Percentiles rank a stretch among this genome's conserved stretches.
Conservation (phyloP, 2,888 invertebrate species). For the Phortica okadai region DNA sequence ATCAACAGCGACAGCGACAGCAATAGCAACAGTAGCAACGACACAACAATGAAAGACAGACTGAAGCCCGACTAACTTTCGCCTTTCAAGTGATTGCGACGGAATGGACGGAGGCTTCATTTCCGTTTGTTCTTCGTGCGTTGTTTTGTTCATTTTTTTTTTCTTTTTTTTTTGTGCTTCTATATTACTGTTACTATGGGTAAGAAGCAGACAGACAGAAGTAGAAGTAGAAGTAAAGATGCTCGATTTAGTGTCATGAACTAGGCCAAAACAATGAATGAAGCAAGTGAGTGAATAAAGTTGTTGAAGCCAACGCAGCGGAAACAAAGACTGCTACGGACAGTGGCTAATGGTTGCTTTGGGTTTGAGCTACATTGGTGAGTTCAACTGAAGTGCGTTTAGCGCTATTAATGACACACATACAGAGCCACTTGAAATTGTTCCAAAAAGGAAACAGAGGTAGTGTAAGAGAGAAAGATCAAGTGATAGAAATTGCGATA, state of each 20-base stretch:
- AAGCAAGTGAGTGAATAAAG: not conserved
- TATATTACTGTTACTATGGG: too few relatives aligned
- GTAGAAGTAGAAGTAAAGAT: not conserved
- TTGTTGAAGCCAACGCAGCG: not conserved
- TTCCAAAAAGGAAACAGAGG: not conserved
- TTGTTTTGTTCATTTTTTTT: not conserved
- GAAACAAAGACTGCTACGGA: not conserved
- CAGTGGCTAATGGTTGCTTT: too few relatives aligned
- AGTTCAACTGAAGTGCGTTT: too few relatives aligned
- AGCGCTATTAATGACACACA: too few relatives aligned
- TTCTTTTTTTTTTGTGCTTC: not conserved
- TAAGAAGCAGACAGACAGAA: not conserved
- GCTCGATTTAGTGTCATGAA: constrained; percentile 20
- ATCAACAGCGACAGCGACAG: not conserved
- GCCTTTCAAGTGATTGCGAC: constrained; percentile 8
- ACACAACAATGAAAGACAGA: constrained; percentile 11
- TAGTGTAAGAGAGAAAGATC: not conserved
- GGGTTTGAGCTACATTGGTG: too few relatives aligned
- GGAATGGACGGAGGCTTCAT: not conserved
- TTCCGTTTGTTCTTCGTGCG: constrained; percentile 1
- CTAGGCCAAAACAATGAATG: constrained; percentile 24
- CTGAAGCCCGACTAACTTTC: constrained; percentile 9
- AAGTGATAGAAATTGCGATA: too few relatives aligned
- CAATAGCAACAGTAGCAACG: not conserved
- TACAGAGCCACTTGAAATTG: not conserved